phyloP scores from a whole-genome alignment of 2,888 invertebrate genomes.

The Hydroisotoma schaefferi region DNA sequence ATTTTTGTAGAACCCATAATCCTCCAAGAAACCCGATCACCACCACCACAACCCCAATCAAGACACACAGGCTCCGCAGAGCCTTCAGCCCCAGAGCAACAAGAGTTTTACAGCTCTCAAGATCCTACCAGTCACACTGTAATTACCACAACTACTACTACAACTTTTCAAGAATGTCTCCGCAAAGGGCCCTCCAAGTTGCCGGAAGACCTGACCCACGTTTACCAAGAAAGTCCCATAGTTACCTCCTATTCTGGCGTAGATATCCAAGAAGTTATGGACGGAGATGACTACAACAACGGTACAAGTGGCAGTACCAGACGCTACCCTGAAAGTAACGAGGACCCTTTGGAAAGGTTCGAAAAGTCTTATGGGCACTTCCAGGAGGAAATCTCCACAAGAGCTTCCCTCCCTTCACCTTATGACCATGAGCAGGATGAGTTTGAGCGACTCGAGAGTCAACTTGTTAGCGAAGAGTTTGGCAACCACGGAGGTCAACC shows the following conservation, averaged over 20 bases:
- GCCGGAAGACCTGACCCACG: too few relatives aligned
- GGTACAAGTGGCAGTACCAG: not conserved
- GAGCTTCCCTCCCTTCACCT: too few relatives aligned
- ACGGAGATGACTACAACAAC: too few relatives aligned
- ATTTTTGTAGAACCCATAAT: conserved; percentile 14
- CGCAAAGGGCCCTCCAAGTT: too few relatives aligned
- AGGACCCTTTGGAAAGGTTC: conserved; percentile 3
- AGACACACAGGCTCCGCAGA: not conserved
- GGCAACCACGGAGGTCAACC: conserved; percentile 18
- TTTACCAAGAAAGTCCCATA: too few relatives aligned
- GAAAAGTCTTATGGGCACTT: too few relatives aligned
- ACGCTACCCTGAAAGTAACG: too few relatives aligned
- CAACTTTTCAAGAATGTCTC: not conserved
- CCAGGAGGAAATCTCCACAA: too few relatives aligned
- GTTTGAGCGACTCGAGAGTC: conserved; percentile 1
- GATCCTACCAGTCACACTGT: not conserved
- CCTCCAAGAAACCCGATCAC: conserved; percentile 8
- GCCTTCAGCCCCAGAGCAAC: not conserved
- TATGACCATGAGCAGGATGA: not conserved
- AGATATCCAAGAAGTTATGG: too few relatives aligned
- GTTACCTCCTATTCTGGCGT: too few relatives aligned
- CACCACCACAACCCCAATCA: not conserved
- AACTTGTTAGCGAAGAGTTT: conserved; percentile 13
- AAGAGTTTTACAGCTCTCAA: not conserved
- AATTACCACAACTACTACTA: not conserved